phyloP scores from a whole-genome alignment of 2,888 invertebrate genomes.

The Machimus rusticus region DNA sequence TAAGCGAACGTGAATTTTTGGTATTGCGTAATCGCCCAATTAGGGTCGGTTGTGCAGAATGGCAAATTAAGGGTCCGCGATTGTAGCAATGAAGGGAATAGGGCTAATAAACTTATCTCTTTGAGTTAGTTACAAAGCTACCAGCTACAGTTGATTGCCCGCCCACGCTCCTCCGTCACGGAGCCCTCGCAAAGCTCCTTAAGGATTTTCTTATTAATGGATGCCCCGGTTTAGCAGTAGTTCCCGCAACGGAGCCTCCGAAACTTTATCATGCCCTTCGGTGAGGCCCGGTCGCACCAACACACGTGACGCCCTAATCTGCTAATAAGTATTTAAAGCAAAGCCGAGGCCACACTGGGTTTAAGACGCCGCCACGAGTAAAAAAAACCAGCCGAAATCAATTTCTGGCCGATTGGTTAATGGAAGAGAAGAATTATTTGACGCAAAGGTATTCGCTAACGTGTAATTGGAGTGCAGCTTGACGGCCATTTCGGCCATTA shows the following conservation, averaged over 20 bases:
- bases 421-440: constrained; percentile 9
- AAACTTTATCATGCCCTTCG: not conserved
- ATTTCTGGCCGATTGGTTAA: not conserved
- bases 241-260: not conserved
- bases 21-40: not conserved
- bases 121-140: constrained; percentile 60
- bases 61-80: not conserved
- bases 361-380: not conserved
- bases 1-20: constrained; percentile 5
- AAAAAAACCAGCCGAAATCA: not conserved
- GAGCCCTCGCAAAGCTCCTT: not conserved
- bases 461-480: not conserved
- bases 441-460: not conserved
- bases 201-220: constrained; percentile 25
- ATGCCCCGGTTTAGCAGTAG: constrained; percentile 2
- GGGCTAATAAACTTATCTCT: constrained; percentile 23
- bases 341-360: not conserved
- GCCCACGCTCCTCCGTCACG: not conserved
- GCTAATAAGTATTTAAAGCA: constrained; percentile 22
- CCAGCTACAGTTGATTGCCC: constrained; percentile 55
- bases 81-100: not conserved
- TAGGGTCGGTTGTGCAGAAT: constrained; percentile 1
- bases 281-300: not conserved
- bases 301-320: not conserved
- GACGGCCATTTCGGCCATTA: not conserved